Percentiles rank a stretch among this genome's conserved stretches.
Evolutionary conservation across 2,113 vertebrate species (phyloP).

Genomic region (Emydura subglobosa): DNA sequence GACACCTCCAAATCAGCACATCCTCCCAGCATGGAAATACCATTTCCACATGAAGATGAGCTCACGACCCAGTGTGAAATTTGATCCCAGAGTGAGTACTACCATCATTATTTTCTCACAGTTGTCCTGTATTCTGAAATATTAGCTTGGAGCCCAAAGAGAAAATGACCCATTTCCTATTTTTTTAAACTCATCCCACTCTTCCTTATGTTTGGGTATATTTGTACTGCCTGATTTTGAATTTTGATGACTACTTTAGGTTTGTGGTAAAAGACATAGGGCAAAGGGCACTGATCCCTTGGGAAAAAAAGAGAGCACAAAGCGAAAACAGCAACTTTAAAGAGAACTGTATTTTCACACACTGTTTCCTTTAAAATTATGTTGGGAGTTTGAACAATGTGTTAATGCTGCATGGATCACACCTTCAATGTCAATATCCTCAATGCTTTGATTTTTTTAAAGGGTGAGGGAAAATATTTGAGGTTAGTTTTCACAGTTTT

Average conservation of each 20-base stretch:
- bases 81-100: neutral
- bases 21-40: neutral
- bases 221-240: neutral
- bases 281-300: neutral
- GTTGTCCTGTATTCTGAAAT: neutral
- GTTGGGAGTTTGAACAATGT: neutral
- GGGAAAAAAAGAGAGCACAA: neutral
- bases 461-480: neutral
- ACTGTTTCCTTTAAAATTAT: neutral
- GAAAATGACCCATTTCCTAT: neutral
- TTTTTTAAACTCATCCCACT: rapidly evolving
- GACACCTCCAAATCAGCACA: neutral
- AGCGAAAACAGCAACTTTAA: neutral
- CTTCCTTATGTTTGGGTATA: neutral
- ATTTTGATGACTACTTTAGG: neutral
- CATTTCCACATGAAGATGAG: neutral
- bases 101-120: neutral
- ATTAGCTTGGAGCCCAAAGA: neutral
- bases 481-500: neutral
- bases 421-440: neutral
- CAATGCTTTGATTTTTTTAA: neutral
- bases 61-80: neutral
- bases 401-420: neutral
- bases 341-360: neutral
- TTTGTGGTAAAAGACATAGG: neutral